Conservation (phyloP, 2,888 invertebrate species). For the Podabrus alpinus region DNA sequence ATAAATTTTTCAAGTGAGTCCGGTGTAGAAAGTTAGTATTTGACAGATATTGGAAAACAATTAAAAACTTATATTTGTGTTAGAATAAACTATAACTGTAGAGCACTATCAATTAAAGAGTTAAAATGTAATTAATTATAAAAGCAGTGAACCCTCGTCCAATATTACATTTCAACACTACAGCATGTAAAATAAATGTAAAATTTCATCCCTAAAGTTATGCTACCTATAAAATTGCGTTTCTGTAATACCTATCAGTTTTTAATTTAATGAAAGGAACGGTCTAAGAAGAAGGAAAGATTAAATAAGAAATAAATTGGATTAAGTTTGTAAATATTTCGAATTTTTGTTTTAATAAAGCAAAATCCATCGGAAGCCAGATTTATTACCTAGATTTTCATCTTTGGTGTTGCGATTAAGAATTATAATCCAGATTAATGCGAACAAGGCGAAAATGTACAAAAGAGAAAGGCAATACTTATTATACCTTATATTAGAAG, state of each 20-base stretch:
- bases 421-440: conserved; percentile 33
- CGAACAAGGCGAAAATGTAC: conserved; percentile 27
- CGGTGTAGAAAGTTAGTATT: background rate
- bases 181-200: background rate
- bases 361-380: conserved; percentile 30
- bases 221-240: background rate
- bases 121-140: background rate
- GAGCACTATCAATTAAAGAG: conserved; percentile 1
- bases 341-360: conserved; percentile 30
- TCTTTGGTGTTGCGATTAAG: conserved; percentile 33
- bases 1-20: background rate
- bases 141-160: conserved; percentile 8
- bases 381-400: conserved; percentile 32
- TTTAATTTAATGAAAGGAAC: conserved; percentile 1
- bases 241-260: background rate
- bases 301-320: conserved; percentile 28
- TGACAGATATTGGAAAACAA: no score
- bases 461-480: conserved; percentile 26
- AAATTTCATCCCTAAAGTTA: background rate
- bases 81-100: background rate
- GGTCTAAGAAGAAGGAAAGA: background rate
- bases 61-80: background rate
- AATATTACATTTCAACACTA: conserved; percentile 1
- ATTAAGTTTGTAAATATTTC: conserved; percentile 28
- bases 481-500: conserved; percentile 22